phyloP scores from a whole-genome alignment of 2,888 invertebrate species.

The Cosmorhoe ocellata region DNA sequence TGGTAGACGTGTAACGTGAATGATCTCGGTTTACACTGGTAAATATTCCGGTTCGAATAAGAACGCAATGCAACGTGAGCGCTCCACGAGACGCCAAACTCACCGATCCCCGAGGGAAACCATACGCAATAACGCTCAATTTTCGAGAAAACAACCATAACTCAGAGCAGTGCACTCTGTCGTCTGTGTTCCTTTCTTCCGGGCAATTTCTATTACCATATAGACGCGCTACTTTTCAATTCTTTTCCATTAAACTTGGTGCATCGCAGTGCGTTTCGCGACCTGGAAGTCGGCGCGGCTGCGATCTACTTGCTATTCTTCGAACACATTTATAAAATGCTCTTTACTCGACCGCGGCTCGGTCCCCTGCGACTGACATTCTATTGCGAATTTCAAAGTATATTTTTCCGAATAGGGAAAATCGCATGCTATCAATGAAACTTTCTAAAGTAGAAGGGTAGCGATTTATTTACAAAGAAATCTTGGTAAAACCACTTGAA shows the following conservation, averaged over 20 bases:
- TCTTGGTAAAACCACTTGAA: conserved; percentile 27
- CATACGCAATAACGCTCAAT: conserved; percentile 78
- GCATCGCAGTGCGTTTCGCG: conserved; percentile 75
- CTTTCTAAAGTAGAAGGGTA: conserved; percentile 56
- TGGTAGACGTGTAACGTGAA: conserved; percentile 51
- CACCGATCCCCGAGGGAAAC: conserved; percentile 55
- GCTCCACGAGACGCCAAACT: conserved; percentile 39
- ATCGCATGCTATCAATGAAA: conserved; percentile 66
- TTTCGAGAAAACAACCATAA: conserved; percentile 79
- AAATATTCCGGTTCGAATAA: conserved; percentile 63
- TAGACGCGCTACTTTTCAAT: conserved; percentile 82
- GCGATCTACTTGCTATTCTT: conserved; percentile 66
- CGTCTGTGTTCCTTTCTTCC: conserved; percentile 80
- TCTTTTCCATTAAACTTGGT: conserved; percentile 82
- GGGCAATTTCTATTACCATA: conserved; percentile 83
- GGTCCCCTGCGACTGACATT: conserved; percentile 75
- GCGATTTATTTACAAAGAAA: conserved; percentile 44
- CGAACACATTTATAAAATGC: conserved; percentile 81
- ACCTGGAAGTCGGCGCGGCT: conserved; percentile 41
- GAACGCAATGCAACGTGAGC: conserved; percentile 44
- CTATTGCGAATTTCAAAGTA: conserved; percentile 75
- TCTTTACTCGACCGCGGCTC: conserved; percentile 70
- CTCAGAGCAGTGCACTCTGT: conserved; percentile 76
- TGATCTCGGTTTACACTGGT: conserved; percentile 61
- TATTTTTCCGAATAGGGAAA: conserved; percentile 67